A percentile compares a stretch with the other conserved stretches of the same genome.
Evolutionary conservation across 2,797 vertebrate genomes (phyloP).

Genomic region (Sebastolobus altivelis): DNA sequence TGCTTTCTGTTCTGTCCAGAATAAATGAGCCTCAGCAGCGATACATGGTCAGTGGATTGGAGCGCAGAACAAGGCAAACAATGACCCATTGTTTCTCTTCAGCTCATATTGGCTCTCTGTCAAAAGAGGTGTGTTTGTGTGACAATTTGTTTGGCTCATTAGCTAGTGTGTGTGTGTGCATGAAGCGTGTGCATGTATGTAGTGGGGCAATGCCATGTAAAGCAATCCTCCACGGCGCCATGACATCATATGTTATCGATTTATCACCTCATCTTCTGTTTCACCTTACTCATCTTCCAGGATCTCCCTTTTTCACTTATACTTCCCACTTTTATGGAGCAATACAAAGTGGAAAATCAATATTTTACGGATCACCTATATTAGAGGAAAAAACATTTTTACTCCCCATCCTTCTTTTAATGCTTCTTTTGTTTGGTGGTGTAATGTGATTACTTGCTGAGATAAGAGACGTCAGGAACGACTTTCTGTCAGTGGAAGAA

Average conservation of each 20-base stretch:
- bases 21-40: constrained; percentile 30
- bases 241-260: constrained; percentile 40
- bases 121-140: constrained; percentile 24
- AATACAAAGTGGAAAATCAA: constrained; percentile 13
- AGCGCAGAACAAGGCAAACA: constrained; percentile 38
- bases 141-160: constrained; percentile 54
- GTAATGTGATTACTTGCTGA: background rate
- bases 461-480: background rate
- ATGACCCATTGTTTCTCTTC: constrained; percentile 39
- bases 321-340: background rate
- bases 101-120: constrained; percentile 32
- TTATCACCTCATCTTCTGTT: constrained; percentile 30
- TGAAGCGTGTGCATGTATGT: constrained; percentile 9
- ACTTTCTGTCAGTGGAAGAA: background rate
- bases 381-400: constrained; percentile 1
- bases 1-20: constrained; percentile 15
- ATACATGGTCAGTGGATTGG: constrained; percentile 33
- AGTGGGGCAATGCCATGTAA: constrained; percentile 19
- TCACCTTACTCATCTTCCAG: constrained; percentile 19
- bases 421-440: background rate
- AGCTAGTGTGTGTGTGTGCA: constrained; percentile 27
- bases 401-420: background rate
- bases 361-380: constrained; percentile 14
- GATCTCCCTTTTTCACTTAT: constrained; percentile 19
- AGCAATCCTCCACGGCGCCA: constrained; percentile 21